phyloP scores from a whole-genome alignment of 2,888 invertebrate genomes.

The Trachelus tabidus region DNA sequence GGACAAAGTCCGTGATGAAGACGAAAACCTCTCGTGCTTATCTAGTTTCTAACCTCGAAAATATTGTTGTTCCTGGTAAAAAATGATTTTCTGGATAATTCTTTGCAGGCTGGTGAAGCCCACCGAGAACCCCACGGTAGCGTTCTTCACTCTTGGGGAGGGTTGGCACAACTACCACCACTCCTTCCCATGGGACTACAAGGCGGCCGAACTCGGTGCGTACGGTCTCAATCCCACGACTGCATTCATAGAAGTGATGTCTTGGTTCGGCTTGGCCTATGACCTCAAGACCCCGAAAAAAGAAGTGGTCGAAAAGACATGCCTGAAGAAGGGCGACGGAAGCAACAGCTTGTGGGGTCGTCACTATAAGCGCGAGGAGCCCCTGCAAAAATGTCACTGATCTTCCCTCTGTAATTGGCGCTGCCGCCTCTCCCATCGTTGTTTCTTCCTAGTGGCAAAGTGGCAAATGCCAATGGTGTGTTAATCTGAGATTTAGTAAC shows the following conservation, averaged over 20 bases:
- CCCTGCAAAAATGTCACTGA: too few relatives aligned
- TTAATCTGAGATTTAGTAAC: too few relatives aligned
- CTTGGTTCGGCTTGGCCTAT: slow-evolving; percentile 55
- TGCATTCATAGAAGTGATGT: slow-evolving; percentile 57
- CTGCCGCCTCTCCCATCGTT: too few relatives aligned
- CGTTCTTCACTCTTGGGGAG: slow-evolving; percentile 67
- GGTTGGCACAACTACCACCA: slow-evolving; percentile 78
- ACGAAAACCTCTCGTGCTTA: too few relatives aligned
- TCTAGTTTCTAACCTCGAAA: too few relatives aligned
- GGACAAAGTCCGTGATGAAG: too few relatives aligned
- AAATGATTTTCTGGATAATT: neutral
- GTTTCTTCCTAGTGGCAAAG: too few relatives aligned
- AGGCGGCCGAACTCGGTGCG: slow-evolving; percentile 53
- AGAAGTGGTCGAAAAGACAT: slow-evolving; percentile 44
- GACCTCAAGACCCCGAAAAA: slow-evolving; percentile 51
- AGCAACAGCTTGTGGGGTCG: slow-evolving; percentile 50
- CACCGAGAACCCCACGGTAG: slow-evolving; percentile 67
- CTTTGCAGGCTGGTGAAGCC: slow-evolving; percentile 54
- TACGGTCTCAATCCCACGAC: slow-evolving; percentile 54
- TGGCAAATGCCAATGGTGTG: too few relatives aligned
- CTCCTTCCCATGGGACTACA: slow-evolving; percentile 70
- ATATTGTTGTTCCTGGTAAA: neutral
- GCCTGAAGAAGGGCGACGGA: slow-evolving; percentile 55
- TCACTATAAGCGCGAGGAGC: slow-evolving; percentile 28
- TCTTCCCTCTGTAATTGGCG: too few relatives aligned